Evolutionary conservation across 2,888 invertebrate species (phyloP).

Genomic region (Drosophila picticornis): DNA sequence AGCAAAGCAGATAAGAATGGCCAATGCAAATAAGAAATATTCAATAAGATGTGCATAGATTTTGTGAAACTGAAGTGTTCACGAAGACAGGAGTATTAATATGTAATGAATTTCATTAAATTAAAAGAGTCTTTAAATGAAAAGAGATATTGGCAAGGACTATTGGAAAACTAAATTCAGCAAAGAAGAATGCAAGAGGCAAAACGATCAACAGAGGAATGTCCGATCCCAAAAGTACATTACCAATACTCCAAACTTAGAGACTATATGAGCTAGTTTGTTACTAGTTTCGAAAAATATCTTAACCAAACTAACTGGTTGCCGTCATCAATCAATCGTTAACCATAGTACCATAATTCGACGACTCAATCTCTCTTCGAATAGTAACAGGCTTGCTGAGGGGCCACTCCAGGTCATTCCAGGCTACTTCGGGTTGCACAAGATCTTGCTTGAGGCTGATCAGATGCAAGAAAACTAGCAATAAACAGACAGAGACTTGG

Average conservation of each 20-base stretch:
- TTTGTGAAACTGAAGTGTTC: not conserved
- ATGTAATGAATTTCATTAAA: not conserved
- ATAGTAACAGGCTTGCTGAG: not conserved
- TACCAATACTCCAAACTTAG: not conserved
- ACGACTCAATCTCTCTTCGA: not conserved
- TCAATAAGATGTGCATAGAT: not conserved
- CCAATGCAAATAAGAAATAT: not conserved
- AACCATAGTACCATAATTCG: not conserved
- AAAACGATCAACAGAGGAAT: not conserved
- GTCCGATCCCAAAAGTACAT: not conserved
- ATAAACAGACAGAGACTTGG: not conserved
- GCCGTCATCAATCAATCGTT: not conserved
- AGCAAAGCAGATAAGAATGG: not conserved
- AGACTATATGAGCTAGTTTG: not conserved
- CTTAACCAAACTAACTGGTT: not conserved
- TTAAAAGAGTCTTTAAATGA: no score
- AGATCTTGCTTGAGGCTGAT: not conserved
- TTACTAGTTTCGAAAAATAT: not conserved
- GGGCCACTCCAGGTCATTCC: not conserved
- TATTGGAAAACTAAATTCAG: not conserved
- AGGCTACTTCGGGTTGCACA: not conserved
- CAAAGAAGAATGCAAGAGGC: not conserved
- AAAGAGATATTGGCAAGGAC: no score
- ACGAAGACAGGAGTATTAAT: not conserved
- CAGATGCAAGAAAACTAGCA: not conserved